A percentile compares a stretch with the other conserved stretches of the same genome.
Evolutionary conservation across 1,140 invertebrate species (phyloP).

Genomic region (Brachionus paranguensis): DNA sequence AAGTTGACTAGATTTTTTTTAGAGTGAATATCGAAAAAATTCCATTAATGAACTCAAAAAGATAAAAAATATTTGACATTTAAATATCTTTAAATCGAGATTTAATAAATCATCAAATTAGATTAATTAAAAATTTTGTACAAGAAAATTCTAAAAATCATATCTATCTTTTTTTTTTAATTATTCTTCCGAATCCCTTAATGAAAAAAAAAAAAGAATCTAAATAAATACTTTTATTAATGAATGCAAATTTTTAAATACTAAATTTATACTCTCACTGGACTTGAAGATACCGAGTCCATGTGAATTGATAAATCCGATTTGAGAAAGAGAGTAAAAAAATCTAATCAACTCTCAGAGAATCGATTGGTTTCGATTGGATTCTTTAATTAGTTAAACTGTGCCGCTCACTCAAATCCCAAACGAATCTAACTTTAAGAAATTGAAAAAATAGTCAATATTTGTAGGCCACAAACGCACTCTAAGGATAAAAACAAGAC

Average conservation of each 20-base stretch:
- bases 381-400: background rate
- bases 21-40: too few species aligned
- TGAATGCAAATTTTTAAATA: too few species aligned
- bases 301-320: background rate
- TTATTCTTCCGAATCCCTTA: too few species aligned
- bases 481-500: background rate
- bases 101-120: too few species aligned
- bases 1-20: too few species aligned
- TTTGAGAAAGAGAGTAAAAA: background rate
- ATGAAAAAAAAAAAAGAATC: background rate
- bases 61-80: too few species aligned
- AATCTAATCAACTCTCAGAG: background rate
- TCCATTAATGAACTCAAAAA: too few species aligned
- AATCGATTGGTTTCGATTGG: background rate
- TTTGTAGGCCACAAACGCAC: background rate
- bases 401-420: background rate
- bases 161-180: too few species aligned
- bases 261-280: background rate
- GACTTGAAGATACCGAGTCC: background rate
- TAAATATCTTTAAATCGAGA: too few species aligned
- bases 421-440: background rate
- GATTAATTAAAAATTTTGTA: too few species aligned
- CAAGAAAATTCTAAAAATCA: too few species aligned
- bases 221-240: background rate
- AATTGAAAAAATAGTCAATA: background rate